Conservation (phyloP, 1,140 invertebrate genomes). For the Halyomorpha halys region DNA sequence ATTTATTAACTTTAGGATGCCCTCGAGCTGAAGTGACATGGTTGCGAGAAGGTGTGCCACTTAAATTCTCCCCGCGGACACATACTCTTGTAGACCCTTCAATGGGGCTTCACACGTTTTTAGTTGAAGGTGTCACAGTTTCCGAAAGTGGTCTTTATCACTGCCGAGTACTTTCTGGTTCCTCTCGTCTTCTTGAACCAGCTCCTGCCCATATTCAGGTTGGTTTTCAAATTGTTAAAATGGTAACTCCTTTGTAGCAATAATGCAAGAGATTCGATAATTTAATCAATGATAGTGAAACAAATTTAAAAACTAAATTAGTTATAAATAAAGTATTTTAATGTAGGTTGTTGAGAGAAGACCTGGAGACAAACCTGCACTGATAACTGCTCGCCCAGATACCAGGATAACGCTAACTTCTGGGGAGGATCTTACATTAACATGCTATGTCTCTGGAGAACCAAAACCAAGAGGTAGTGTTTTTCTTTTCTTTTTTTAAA, state of each 20-base stretch:
- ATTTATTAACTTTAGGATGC: slow-evolving; percentile 34
- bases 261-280: too few relatives aligned
- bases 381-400: slow-evolving; percentile 65
- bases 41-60: slow-evolving; percentile 52
- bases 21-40: slow-evolving; percentile 55
- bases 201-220: slow-evolving; percentile 5
- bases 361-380: slow-evolving; percentile 56
- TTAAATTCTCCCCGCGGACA: slow-evolving; percentile 45
- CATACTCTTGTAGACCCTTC: slow-evolving; percentile 59
- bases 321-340: too few relatives aligned
- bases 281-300: too few relatives aligned
- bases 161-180: slow-evolving; percentile 57
- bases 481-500: background rate
- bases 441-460: slow-evolving; percentile 65
- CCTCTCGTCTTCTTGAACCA: background rate
- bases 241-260: too few relatives aligned
- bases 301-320: too few relatives aligned
- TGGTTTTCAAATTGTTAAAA: background rate
- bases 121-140: slow-evolving; percentile 61
- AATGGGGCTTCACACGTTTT: slow-evolving; percentile 71
- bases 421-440: slow-evolving; percentile 68
- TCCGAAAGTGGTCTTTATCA: slow-evolving; percentile 82
- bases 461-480: slow-evolving; percentile 69
- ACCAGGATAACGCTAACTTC: slow-evolving; percentile 58
- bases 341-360: slow-evolving; percentile 35